Evolutionary conservation across 2,797 vertebrate species (phyloP).

Genomic region (Alca torda): DNA sequence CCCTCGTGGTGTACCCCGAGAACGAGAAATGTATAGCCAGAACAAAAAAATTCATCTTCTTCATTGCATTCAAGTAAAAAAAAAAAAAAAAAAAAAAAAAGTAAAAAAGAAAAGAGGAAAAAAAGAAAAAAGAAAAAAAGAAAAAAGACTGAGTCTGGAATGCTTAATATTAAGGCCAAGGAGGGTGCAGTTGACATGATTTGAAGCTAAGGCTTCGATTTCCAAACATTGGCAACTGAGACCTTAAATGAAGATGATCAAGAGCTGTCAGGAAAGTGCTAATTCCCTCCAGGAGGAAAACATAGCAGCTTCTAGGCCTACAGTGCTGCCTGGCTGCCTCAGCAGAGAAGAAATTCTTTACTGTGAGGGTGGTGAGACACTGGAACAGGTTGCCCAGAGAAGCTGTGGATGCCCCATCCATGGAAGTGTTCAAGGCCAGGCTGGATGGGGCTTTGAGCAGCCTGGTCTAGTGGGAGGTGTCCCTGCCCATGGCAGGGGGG

Average conservation of each 20-base stretch:
- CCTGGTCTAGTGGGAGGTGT: no score
- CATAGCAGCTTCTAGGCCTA: background rate
- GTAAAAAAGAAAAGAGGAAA: no score
- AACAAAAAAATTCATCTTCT: background rate
- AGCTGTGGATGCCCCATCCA: no score
- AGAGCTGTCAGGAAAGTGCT: background rate
- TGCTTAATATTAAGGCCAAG: background rate
- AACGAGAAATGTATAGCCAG: background rate
- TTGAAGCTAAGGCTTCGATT: background rate
- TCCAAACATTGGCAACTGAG: background rate
- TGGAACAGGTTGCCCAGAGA: no score
- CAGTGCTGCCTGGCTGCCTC: background rate
- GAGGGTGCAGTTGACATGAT: background rate
- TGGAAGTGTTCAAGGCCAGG: no score
- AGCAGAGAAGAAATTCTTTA: background rate
- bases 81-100: background rate
- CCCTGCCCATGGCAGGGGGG: no score
- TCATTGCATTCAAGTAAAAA: background rate
- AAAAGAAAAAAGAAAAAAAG: no score
- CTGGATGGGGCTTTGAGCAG: no score
- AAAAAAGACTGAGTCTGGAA: rapidly evolving
- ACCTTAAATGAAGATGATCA: background rate
- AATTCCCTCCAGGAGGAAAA: background rate
- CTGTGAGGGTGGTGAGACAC: no score
- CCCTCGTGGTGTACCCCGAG: background rate